Base-by-base conservation (phyloP, 1,140 invertebrate genomes). In the Ctenoplectra terminalis region DNA sequence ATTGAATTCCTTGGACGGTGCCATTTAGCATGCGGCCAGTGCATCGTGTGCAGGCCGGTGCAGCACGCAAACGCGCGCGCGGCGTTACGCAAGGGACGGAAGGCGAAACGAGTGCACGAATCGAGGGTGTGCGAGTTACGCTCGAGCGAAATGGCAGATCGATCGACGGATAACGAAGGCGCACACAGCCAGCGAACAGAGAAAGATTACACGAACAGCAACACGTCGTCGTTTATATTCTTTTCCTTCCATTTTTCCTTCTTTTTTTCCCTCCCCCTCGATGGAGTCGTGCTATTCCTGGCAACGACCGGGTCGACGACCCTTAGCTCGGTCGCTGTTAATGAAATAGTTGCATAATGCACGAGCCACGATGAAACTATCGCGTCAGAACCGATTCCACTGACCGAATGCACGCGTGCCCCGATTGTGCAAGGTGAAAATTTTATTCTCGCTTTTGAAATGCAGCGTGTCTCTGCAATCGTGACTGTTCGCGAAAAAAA, bases 31-130 rank as follows among this genome's bases (percentile, higher is more conserved):
- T 20, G 23, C 29, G 31, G 43, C 1, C 6, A 9, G 54, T 37
- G 34, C 34, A 60, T 66, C 26, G 70, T 74, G 70, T 40, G 52
- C 79, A 72, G 20, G 29, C 26, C 31, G 54, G n/a, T 26, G 70
- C 69, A 73, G 58, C 77, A 61, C 73, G 81, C 56, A 82, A 82
- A 76, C 73, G 73, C 34, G 34, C 20, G 54, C 40, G 54, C 31
- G 43, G 43, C 54, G 79, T 84, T 81, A 81, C 71, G 82, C 78
- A 84, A 84, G 76, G 69, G 46, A 83, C 76, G 81, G 76, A 83
- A 83, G 76, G 69, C 69, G 82, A 83, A 83, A 83, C 82, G 82
- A 70, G 79, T 70, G 71, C 82, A 81, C 70, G 82, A 43, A 75
- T 81, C 77, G 82, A 67, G 69, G 82, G 82, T 83, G 82, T 29